Percentiles rank a stretch among this genome's conserved stretches.
Conservation (phyloP, 2,113 vertebrate genomes). For the Lota lota region DNA sequence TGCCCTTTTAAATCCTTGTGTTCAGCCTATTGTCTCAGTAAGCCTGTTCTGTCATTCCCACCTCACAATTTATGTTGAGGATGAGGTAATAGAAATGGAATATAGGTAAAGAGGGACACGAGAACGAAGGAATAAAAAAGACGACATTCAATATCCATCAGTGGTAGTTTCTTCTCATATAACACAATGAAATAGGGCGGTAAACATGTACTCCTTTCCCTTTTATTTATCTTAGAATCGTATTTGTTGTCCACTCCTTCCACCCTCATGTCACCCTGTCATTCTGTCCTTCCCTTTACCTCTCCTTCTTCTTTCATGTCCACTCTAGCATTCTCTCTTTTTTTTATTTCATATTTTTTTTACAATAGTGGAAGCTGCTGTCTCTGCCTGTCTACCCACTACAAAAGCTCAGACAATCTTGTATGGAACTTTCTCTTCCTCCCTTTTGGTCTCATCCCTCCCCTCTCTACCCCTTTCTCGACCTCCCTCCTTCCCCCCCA, state of each 20-base stretch:
- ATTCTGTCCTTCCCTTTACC: constrained; percentile 44
- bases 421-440: constrained; percentile 21
- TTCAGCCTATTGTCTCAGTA: constrained; percentile 53
- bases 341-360: constrained; percentile 27
- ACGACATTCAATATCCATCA: too few relatives aligned
- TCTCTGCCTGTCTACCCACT: constrained; percentile 37
- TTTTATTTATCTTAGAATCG: constrained; percentile 3
- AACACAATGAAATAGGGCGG: too few relatives aligned
- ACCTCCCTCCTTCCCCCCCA: constrained; percentile 22
- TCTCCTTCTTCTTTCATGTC: constrained; percentile 46
- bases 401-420: constrained; percentile 61
- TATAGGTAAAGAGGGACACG: not conserved
- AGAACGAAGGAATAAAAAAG: not conserved
- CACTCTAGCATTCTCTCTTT: constrained; percentile 36
- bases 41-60: constrained; percentile 41
- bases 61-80: not conserved
- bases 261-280: constrained; percentile 48
- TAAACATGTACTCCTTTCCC: not conserved
- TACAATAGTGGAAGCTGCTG: constrained; percentile 27
- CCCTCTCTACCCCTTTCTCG: constrained; percentile 16
- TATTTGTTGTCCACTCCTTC: constrained; percentile 34
- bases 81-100: not conserved
- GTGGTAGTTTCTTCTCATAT: too few relatives aligned
- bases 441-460: constrained; percentile 32
- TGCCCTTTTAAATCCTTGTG: constrained; percentile 47